Evolutionary conservation across 2,113 vertebrate genomes (phyloP).

Genomic region (Phrynocephalus versicolor): DNA sequence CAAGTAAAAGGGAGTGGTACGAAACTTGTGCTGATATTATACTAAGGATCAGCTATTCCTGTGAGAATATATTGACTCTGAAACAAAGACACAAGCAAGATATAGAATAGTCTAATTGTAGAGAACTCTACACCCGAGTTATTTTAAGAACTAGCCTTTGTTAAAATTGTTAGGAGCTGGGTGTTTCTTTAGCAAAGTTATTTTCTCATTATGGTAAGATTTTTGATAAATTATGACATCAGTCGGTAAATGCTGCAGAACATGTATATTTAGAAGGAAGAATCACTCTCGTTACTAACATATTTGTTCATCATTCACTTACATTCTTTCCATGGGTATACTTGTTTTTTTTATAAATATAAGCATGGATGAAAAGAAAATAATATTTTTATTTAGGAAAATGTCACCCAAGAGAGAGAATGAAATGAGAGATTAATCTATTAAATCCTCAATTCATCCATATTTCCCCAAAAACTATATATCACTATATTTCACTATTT

Average conservation of each 20-base stretch:
- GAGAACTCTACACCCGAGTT: constrained; percentile 35
- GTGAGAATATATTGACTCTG: constrained; percentile 40
- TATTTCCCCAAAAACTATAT: too few species aligned
- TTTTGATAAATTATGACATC: constrained; percentile 13
- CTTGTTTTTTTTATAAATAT: neutral
- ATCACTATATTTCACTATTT: neutral
- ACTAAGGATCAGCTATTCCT: constrained; percentile 40
- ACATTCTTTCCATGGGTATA: neutral
- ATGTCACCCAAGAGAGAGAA: neutral
- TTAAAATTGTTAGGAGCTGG: constrained; percentile 41
- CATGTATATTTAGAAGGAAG: neutral
- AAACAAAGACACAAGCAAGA: constrained; percentile 41
- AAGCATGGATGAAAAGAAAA: neutral
- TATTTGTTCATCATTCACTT: neutral
- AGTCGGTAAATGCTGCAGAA: constrained; percentile 6
- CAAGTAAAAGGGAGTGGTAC: constrained; percentile 37
- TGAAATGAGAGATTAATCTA: neutral
- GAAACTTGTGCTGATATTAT: neutral
- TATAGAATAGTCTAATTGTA: constrained; percentile 27
- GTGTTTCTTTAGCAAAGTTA: constrained; percentile 40
- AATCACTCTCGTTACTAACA: neutral
- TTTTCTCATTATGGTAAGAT: constrained; percentile 16
- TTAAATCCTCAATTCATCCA: neutral
- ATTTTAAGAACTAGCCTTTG: constrained; percentile 48
- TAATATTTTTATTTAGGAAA: neutral